Base-by-base conservation (phyloP, 1,140 invertebrate genomes). In the Scaptomyza graminum region DNA sequence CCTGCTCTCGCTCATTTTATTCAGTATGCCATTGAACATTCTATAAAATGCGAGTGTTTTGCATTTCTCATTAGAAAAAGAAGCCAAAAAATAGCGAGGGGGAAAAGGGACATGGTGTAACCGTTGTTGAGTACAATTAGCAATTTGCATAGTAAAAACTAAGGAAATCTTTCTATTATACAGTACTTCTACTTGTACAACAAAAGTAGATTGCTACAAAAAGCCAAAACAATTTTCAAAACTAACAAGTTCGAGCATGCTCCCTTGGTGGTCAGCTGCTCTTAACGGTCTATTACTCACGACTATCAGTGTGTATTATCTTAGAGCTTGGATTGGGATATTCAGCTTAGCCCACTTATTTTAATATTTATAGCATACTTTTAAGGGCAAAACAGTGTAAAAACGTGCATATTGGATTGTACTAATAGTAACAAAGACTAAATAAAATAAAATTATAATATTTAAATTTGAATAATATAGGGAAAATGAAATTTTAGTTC, bases 61-160 rank as follows among this genome's bases (percentile, higher is more conserved):
- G 82, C 82, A 85, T 85, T 87, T 85, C 82, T 85, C 83, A 88
- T 85, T 85, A 85, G 67, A 34, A 66, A 12, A n/a, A n/a, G 4
- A 37, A 37, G 34, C 8, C 31, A 34, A 2, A 34, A 9, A 8
- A 34, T 2, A 8, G 8, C 7, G 31, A 34, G 31, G 3, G 7
- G 31, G 0, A 41, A n/a, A 41, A 41, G 47, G 18, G 41, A 44
- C 44, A 25, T 18, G 55, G 28, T 37, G 44, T 61, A 63, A 63
- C 71, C 74, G 59, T 74, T 85, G 81, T 87, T 85, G 82, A 85
- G 82, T 68, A 75, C 83, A 85, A 85, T 85, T 85, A 85, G 82
- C 82, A 85, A 85, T 85, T 85, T 85, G 82, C 82, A 85, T 85
- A 85, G 63, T 78, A 88, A 82, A 71, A 85, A 87, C 83, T 87